These are phyloP conservation scores for Theocolax elegans DNA, from an alignment of 1,140 invertebrate species.

Conservation along the genomic window DNA sequence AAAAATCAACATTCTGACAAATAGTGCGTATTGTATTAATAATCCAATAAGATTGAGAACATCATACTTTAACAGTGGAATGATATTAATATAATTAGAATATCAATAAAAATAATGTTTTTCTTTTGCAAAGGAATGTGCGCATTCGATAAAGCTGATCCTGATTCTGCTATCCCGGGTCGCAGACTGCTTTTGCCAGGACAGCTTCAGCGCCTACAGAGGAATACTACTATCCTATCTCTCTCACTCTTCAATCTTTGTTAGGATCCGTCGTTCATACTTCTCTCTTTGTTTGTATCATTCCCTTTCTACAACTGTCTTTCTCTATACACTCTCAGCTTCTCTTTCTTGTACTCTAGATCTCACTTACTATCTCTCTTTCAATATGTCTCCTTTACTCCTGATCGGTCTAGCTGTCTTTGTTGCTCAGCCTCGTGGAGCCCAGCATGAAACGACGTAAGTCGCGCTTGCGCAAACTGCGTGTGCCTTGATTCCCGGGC, in stretches of 20 bases:
- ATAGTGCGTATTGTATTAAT: no score
- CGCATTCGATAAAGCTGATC: conserved; percentile 21
- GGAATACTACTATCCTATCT: conserved; percentile 10
- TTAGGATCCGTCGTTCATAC: background rate
- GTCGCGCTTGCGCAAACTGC: conserved; percentile 39
- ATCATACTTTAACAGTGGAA: no score
- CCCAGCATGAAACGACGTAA: conserved; percentile 18
- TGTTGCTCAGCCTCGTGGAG: conserved; percentile 18
- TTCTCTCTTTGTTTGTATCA: conserved; percentile 25
- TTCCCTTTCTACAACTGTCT: conserved; percentile 1
- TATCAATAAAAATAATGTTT: no score
- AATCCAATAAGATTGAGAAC: no score
- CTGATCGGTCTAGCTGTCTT: conserved; percentile 6
- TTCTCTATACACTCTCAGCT: background rate
- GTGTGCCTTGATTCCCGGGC: conserved; percentile 43
- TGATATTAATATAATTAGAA: no score
- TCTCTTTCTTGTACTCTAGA: background rate
- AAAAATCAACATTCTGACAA: no score
- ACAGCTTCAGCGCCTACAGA: conserved; percentile 28
- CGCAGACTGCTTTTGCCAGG: conserved; percentile 31
- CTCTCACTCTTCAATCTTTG: conserved; percentile 30
- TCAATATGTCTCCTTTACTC: conserved; percentile 6
- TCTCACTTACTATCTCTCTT: conserved; percentile 8
- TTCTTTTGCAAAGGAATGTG: background rate
- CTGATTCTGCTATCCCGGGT: conserved; percentile 23